A percentile compares a stretch with the other conserved stretches of the same genome.
These are phyloP conservation scores for Diorhabda sublineata DNA, from an alignment of 1,140 invertebrate genomes.

Conservation along the genomic window DNA sequence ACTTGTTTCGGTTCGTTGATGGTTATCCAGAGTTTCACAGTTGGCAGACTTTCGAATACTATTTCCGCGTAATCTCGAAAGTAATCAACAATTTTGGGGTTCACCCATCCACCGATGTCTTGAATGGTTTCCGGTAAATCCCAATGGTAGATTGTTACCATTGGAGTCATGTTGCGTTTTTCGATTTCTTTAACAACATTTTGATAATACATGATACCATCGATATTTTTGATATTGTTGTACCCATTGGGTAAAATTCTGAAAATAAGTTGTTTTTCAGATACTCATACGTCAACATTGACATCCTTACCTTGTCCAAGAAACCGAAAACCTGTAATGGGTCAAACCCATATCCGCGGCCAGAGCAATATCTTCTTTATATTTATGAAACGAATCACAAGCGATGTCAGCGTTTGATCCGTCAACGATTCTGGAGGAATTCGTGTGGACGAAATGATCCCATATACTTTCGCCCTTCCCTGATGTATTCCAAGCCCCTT, in stretches of 20 bases:
- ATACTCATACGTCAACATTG: no score
- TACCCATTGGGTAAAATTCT: background rate
- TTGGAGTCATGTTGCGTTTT: slow-evolving; percentile 39
- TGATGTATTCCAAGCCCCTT: slow-evolving; percentile 45
- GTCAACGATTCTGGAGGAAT: slow-evolving; percentile 23
- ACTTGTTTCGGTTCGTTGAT: slow-evolving; percentile 50
- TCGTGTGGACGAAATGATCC: slow-evolving; percentile 1
- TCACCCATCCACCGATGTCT: slow-evolving; percentile 40
- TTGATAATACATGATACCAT: slow-evolving; percentile 61
- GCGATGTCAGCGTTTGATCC: slow-evolving; percentile 40
- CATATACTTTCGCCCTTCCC: slow-evolving; percentile 6
- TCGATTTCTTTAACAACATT: slow-evolving; percentile 57
- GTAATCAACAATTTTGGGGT: slow-evolving; percentile 32
- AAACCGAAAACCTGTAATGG: slow-evolving; percentile 56
- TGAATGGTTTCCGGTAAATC: slow-evolving; percentile 40
- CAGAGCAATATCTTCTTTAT: slow-evolving; percentile 52
- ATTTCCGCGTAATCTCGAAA: slow-evolving; percentile 39
- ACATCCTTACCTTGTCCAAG: slow-evolving; percentile 50
- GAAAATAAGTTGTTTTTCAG: no score
- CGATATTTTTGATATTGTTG: slow-evolving; percentile 46
- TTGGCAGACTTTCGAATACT: slow-evolving; percentile 23
- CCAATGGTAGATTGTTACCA: slow-evolving; percentile 49
- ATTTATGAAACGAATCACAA: slow-evolving; percentile 57
- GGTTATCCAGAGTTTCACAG: slow-evolving; percentile 51
- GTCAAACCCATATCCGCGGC: slow-evolving; percentile 49